A percentile compares a stretch with the other conserved stretches of the same genome.
Evolutionary conservation across 2,113 vertebrate genomes (phyloP).

Genomic region (Ardeotis arabs): DNA sequence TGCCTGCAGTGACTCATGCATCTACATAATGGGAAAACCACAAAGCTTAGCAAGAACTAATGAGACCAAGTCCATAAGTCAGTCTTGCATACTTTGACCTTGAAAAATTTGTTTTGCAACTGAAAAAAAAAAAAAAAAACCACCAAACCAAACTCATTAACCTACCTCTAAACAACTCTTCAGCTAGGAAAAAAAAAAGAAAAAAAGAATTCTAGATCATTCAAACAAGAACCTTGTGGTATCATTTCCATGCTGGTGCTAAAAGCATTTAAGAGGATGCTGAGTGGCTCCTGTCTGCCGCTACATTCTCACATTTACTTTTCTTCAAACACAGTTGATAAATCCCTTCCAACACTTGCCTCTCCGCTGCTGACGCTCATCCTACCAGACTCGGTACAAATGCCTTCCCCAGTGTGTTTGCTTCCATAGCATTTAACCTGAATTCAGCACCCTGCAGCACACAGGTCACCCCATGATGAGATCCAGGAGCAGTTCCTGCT

Average conservation of each 20-base stretch:
- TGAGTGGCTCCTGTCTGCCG: neutral
- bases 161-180: neutral
- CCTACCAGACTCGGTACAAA: neutral
- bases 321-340: neutral
- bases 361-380: accelerated
- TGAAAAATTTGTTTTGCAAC: neutral
- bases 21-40: neutral
- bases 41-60: neutral
- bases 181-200: too few relatives aligned
- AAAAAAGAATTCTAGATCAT: neutral
- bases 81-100: neutral
- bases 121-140: too few relatives aligned
- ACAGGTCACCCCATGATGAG: neutral
- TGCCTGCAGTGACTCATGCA: neutral
- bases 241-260: neutral
- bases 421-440: accelerated
- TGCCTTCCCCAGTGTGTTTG: accelerated
- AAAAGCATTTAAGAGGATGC: neutral
- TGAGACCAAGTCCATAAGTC: neutral
- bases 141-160: too few relatives aligned
- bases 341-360: neutral
- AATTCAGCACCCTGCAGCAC: accelerated
- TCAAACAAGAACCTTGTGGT: neutral
- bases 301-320: accelerated
- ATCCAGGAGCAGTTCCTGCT: accelerated